Percentiles rank a stretch among this genome's conserved stretches.
Conservation (phyloP, 2,113 vertebrate species). For the Amazona guildingii region DNA sequence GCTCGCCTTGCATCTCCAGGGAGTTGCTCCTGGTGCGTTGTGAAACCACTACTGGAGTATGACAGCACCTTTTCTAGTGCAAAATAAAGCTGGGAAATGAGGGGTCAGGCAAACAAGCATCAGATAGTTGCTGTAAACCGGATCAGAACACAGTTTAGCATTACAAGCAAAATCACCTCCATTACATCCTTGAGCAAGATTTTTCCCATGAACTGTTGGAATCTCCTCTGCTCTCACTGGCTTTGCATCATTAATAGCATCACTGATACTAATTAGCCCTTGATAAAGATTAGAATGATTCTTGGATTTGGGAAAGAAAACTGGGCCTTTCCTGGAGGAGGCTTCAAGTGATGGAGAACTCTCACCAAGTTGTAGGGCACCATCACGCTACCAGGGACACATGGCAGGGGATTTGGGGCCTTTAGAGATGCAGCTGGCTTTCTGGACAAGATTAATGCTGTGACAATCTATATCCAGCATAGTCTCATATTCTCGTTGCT, state of each 20-base stretch:
- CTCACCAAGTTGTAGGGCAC: background rate
- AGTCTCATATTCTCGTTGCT: background rate
- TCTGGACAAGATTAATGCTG: background rate
- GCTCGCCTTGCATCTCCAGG: background rate
- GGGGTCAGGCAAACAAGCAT: background rate
- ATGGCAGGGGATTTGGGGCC: background rate
- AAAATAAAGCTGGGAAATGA: background rate
- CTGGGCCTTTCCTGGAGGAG: background rate
- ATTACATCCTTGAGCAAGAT: background rate
- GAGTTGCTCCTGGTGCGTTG: background rate
- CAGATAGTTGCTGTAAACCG: background rate
- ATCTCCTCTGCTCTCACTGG: background rate
- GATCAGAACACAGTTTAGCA: fast-evolving
- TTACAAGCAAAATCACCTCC: background rate
- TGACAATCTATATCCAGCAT: background rate
- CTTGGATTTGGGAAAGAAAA: background rate
- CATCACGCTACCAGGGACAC: background rate
- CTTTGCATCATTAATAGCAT: background rate
- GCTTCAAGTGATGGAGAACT: background rate
- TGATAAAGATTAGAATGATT: background rate
- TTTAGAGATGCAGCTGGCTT: background rate
- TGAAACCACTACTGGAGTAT: fast-evolving
- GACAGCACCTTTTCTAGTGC: background rate
- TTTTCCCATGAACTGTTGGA: background rate
- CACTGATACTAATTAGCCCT: background rate